Evolutionary conservation across 1,140 invertebrate species (phyloP).

Genomic region (Eubasilissa regina): DNA sequence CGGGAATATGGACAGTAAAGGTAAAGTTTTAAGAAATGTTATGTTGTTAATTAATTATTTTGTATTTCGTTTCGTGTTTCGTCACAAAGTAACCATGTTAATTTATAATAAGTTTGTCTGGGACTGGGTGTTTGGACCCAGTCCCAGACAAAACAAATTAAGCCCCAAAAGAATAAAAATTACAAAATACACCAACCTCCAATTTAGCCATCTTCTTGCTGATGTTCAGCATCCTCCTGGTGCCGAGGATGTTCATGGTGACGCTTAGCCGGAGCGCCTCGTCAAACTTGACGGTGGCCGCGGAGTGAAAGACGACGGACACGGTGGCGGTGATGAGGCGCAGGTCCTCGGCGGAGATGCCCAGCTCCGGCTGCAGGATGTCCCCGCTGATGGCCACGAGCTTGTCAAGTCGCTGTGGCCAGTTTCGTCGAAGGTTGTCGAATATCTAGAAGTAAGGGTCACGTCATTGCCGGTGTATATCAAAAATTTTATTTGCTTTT

Average conservation of each 20-base stretch:
- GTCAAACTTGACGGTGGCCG: constrained; percentile 95
- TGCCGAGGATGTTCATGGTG: constrained; percentile 90
- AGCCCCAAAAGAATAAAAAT: no score
- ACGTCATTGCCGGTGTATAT: no score
- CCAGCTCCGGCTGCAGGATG: constrained; percentile 71
- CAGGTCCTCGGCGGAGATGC: constrained; percentile 72
- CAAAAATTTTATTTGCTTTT: no score
- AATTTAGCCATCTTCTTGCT: constrained; percentile 87
- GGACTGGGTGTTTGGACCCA: no score
- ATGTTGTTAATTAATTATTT: no score
- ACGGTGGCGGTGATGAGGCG: constrained; percentile 70
- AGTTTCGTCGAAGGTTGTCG: constrained; percentile 53
- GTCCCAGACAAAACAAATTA: no score
- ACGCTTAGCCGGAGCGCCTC: constrained; percentile 92
- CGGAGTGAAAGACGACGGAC: constrained; percentile 97
- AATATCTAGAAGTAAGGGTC: constrained; percentile 61
- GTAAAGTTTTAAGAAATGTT: no score
- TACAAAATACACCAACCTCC: no score
- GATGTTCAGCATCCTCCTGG: constrained; percentile 85
- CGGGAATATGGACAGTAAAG: no score
- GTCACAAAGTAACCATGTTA: no score
- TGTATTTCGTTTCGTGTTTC: no score
- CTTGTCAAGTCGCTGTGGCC: constrained; percentile 64
- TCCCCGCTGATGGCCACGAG: constrained; percentile 70
- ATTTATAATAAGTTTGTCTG: no score